phyloP scores from a whole-genome alignment of 2,113 vertebrate species.

The Gobius niger region DNA sequence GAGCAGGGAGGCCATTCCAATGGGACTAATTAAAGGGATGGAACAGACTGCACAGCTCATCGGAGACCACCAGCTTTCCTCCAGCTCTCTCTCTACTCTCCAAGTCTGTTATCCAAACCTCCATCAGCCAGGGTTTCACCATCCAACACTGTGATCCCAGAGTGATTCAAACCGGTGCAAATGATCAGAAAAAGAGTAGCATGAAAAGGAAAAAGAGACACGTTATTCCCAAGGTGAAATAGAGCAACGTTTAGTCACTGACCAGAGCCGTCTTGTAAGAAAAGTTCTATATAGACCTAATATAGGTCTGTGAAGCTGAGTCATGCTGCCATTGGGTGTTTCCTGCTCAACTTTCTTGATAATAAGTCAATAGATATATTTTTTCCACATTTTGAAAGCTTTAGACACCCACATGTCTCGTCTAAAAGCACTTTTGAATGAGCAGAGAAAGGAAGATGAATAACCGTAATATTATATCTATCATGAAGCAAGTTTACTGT shows the following conservation, averaged over 20 bases:
- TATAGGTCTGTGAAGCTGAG: neutral
- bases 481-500: too few relatives aligned
- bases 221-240: neutral
- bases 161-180: neutral
- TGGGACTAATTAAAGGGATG: constrained; percentile 76
- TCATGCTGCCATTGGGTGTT: neutral
- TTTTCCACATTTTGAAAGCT: neutral
- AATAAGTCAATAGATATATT: neutral
- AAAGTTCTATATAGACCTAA: neutral
- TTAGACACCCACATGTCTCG: neutral
- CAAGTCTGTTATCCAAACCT: constrained; percentile 56
- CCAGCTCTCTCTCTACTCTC: constrained; percentile 36
- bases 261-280: neutral
- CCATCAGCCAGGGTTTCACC: constrained; percentile 47
- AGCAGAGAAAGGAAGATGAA: neutral
- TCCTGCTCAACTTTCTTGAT: neutral
- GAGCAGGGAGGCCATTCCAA: constrained; percentile 63
- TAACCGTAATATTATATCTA: neutral
- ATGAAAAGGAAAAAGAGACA: neutral
- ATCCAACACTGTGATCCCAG: constrained; percentile 25
- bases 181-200: constrained; percentile 20
- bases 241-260: constrained; percentile 6
- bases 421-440: neutral
- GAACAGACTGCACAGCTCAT: constrained; percentile 73
- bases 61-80: constrained; percentile 57